Evolutionary conservation across 2,113 vertebrate species (phyloP).

Genomic region (Actenoides lindsayi): DNA sequence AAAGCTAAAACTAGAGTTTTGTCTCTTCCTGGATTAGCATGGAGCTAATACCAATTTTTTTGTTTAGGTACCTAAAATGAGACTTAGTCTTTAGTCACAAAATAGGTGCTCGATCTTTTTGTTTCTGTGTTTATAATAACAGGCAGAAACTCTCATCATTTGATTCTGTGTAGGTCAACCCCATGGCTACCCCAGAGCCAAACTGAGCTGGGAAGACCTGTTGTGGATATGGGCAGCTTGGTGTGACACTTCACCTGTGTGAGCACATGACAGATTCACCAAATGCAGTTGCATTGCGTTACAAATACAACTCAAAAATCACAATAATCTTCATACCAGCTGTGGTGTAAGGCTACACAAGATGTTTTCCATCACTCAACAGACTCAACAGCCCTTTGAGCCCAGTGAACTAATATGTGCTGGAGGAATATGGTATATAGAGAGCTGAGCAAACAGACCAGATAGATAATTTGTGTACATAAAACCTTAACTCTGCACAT

Average conservation of each 20-base stretch:
- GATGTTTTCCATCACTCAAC: neutral
- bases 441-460: neutral
- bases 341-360: neutral
- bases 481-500: neutral
- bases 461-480: neutral
- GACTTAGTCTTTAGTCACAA: neutral
- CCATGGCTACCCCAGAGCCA: neutral
- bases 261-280: neutral
- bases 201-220: neutral
- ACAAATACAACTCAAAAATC: neutral
- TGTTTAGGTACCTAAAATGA: neutral
- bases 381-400: neutral
- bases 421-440: neutral
- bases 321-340: neutral
- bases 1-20: neutral
- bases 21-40: neutral
- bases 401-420: fast-evolving
- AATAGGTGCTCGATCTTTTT: neutral
- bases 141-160: neutral
- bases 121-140: neutral
- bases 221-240: neutral
- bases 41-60: neutral
- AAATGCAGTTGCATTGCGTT: fast-evolving
- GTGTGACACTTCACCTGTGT: neutral
- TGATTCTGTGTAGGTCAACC: neutral